These are phyloP conservation scores for Archips xylosteana DNA, from an alignment of 2,888 invertebrate species.

Conservation along the genomic window DNA sequence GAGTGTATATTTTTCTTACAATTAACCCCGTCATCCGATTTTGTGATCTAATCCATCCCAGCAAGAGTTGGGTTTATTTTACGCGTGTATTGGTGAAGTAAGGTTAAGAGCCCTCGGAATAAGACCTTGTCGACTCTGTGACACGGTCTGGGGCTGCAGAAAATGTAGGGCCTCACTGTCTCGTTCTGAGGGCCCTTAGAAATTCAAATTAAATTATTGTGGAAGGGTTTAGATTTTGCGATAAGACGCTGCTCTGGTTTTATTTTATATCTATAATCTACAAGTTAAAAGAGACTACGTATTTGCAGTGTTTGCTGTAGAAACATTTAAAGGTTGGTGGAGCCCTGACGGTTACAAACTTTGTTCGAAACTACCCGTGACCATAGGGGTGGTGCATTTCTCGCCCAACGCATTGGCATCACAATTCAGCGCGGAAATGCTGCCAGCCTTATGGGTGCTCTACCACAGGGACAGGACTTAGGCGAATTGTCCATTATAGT, in stretches of 20 bases:
- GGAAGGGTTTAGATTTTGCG: slow-evolving; percentile 14
- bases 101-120: slow-evolving; percentile 31
- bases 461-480: too few species aligned
- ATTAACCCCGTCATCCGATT: neutral
- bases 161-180: slow-evolving; percentile 36
- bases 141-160: slow-evolving; percentile 24
- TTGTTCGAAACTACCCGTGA: too few species aligned
- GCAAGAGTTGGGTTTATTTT: slow-evolving; percentile 1
- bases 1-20: slow-evolving; percentile 30
- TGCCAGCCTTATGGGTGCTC: too few species aligned
- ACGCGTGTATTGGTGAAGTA: neutral
- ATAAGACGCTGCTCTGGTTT: neutral
- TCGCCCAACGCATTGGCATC: too few species aligned
- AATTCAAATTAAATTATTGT: slow-evolving; percentile 34
- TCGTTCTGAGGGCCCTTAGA: slow-evolving; percentile 8
- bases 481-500: too few species aligned
- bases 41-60: neutral
- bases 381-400: too few species aligned
- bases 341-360: too few species aligned
- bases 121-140: slow-evolving; percentile 31
- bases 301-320: too few species aligned
- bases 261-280: neutral
- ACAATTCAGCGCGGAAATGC: too few species aligned
- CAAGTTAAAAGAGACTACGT: too few species aligned
- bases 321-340: too few species aligned